Evolutionary conservation across 2,888 invertebrate genomes (phyloP), one percentile per base, ranked within the genome.

Genomic region (Agrotis puta): DNA sequence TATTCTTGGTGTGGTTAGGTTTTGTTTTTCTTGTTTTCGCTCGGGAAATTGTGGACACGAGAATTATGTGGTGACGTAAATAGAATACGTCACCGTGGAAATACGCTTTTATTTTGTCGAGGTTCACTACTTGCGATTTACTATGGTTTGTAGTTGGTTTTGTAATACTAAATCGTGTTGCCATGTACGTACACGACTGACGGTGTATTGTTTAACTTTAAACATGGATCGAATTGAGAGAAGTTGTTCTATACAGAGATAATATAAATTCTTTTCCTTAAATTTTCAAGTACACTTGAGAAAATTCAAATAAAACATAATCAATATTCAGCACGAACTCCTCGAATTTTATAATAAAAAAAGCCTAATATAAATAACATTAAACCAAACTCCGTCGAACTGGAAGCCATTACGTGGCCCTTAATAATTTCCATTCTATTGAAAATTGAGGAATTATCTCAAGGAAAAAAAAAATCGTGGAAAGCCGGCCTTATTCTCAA

Each of bases 1-100:
- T 87, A 82, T 87, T 85, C 84, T 85, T 82, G 81, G 79, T 82
- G 77, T 65, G 78, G 82, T 71, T 65, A 65, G 72, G 81, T 76
- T 68, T 68, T 80, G 80, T 78, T 79, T 82, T 86, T 81, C 82
- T 84, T 77, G 84, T 83, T 83, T 84, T 75, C 71, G 61, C 68
- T 81, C 67, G 82, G 62, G 79, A 78, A 83, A 81, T 81, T 71
- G 82, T 74, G 58, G 64, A 58, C 71, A 65, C 33, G 67, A 70
- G 68, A 73, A 79, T 79, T 79, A 77, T 74, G 74, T 53, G 56
- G 70, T 77, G 81, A 68, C 71, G 82, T 82, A 81, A 84, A 81
- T 76, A 67, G 70, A 75, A 58, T 70, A 82, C 70, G 74, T 79
- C 68, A 79, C 43, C n/a, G 50, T 51, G n/a, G 63, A 45, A 67